Evolutionary conservation across 2,888 invertebrate species (phyloP), one percentile per base, ranked within the genome.

Genomic region (Uloborus plumipes): DNA sequence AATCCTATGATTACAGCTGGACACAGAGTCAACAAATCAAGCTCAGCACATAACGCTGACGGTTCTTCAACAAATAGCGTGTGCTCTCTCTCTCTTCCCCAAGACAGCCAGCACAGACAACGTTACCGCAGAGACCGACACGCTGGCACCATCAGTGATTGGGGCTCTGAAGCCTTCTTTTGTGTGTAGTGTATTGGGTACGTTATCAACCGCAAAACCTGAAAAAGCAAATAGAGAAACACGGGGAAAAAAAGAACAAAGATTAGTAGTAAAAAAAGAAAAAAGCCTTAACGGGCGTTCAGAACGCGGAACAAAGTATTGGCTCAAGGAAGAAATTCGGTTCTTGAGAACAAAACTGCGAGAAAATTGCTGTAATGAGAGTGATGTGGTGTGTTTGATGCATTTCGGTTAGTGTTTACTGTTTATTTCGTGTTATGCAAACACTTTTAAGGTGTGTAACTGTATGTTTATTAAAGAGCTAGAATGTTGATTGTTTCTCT

Each of bases 1-100:
- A 81, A 75, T 75, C 74, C 81, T 75, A 81, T 81, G 81, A 81
- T 81, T 81, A 81, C 81, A 81, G 81, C 81, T 81, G 81, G 81
- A 81, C 74, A 74, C 49, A 70, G 74, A 75, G 74, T 75, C 74
- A 81, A 75, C 74, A 81, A 81, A 75, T 74, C 74, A 81, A 74
- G 74, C 64, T 70, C 73, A 55, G 81, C 75, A 74, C 74, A 80
- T 70, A 80, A 58, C 47, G 73, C 75, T 75, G 81, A 75, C 81
- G 69, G 74, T 75, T 81, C 75, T 81, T 81, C 74, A 81, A 81
- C 81, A 81, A 81, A 81, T 66, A 75, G 59, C 81, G 75, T 67
- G 75, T 70, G 58, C 62, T 31, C 50, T 26, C 49, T 51, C 15
- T 16, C n/a, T n/a, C n/a, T n/a, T n/a, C 26, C 58, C 20, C 22